Percentiles rank a stretch among this genome's conserved stretches.
Evolutionary conservation across 2,113 vertebrate genomes (phyloP).

Genomic region (Aspiorhynchus laticeps): DNA sequence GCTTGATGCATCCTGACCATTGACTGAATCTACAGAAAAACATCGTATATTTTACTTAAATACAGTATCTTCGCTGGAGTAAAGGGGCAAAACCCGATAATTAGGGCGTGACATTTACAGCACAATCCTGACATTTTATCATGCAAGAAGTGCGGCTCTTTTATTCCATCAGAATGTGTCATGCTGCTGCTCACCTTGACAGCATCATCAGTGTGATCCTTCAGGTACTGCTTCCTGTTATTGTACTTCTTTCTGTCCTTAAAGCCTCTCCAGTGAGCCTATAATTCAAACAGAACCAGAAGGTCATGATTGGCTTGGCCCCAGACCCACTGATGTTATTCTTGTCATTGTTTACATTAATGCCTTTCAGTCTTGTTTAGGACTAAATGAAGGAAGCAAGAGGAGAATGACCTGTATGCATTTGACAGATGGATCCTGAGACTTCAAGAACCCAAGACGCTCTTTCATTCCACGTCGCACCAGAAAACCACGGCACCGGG

Average conservation of each 20-base stretch:
- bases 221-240: slow-evolving; percentile 82
- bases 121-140: neutral
- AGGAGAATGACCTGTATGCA: slow-evolving; percentile 85
- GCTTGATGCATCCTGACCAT: slow-evolving; percentile 94
- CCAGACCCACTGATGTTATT: neutral
- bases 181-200: slow-evolving; percentile 81
- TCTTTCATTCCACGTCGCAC: slow-evolving; percentile 83
- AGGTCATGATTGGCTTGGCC: neutral
- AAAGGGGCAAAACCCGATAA: neutral
- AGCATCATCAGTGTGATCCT: slow-evolving; percentile 82
- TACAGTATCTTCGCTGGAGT: neutral
- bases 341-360: neutral
- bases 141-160: neutral
- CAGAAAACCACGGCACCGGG: slow-evolving; percentile 90
- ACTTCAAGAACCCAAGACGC: slow-evolving; percentile 85
- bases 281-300: slow-evolving; percentile 46
- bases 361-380: neutral
- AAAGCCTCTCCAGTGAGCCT: slow-evolving; percentile 94
- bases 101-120: neutral
- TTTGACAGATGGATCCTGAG: slow-evolving; percentile 88
- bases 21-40: slow-evolving; percentile 84
- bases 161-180: neutral
- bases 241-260: slow-evolving; percentile 89
- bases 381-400: neutral
- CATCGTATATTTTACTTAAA: neutral